These are phyloP conservation scores for Colinus virginianus DNA, from an alignment of 2,113 vertebrate species.

Conservation along the genomic window DNA sequence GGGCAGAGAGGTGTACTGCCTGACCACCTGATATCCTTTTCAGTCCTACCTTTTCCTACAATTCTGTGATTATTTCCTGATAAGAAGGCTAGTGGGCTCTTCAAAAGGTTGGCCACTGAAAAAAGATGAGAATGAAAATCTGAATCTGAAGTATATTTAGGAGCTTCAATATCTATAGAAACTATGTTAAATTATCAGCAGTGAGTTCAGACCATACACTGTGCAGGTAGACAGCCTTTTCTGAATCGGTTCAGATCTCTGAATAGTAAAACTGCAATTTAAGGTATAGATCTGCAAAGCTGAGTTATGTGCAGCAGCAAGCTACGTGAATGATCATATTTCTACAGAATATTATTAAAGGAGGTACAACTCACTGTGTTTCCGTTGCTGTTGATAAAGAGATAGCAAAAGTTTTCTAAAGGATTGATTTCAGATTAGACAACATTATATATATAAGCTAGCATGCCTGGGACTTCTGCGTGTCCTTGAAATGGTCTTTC, in stretches of 20 bases:
- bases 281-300: background rate
- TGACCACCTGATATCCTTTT: constrained; percentile 56
- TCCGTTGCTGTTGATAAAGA: background rate
- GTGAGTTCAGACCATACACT: background rate
- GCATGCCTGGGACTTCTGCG: background rate
- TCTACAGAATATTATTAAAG: background rate
- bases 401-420: background rate
- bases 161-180: background rate
- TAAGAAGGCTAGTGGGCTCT: background rate
- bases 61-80: constrained; percentile 2
- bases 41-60: constrained; percentile 1
- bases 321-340: background rate
- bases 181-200: background rate
- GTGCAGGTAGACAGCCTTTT: background rate
- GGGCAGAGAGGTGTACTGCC: constrained; percentile 26
- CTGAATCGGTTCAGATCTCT: background rate
- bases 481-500: background rate
- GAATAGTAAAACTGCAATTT: background rate
- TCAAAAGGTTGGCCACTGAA: background rate
- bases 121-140: background rate
- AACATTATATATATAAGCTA: background rate
- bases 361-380: background rate
- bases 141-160: background rate
- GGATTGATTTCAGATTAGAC: background rate
- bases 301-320: background rate